Evolutionary conservation across 2,888 invertebrate species (phyloP).

Genomic region (Incurvaria masculella): DNA sequence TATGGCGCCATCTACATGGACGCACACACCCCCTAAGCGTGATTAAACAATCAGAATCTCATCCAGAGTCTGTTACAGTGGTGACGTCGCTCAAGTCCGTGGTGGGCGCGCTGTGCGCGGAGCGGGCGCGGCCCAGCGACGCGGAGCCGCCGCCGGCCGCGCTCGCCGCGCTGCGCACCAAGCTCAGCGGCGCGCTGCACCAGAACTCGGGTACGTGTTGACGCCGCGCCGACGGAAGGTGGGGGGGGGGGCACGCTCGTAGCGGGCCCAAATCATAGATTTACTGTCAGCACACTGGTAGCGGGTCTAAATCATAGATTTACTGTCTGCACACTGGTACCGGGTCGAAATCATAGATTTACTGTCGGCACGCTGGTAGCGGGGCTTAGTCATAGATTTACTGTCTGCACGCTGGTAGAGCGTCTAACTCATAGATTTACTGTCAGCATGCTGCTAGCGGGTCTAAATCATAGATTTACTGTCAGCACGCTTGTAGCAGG

Average conservation of each 20-base stretch:
- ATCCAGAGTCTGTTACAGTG: slow-evolving; percentile 39
- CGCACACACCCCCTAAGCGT: too few species aligned
- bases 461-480: too few species aligned
- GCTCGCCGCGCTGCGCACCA: slow-evolving; percentile 54
- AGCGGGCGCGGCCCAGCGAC: slow-evolving; percentile 40
- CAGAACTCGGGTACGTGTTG: slow-evolving; percentile 61
- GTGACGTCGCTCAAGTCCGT: slow-evolving; percentile 45
- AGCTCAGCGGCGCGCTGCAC: slow-evolving; percentile 64
- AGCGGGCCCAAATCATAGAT: not conserved
- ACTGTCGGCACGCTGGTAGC: too few species aligned
- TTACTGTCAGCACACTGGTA: not conserved
- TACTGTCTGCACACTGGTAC: not conserved
- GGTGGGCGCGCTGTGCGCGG: slow-evolving; percentile 36
- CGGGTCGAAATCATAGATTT: too few species aligned
- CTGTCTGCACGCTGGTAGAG: too few species aligned
- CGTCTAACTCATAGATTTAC: too few species aligned
- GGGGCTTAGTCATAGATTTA: too few species aligned
- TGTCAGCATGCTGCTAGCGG: too few species aligned
- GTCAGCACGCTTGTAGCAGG: too few species aligned
- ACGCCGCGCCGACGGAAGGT: slow-evolving; percentile 37
- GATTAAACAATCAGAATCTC: too few species aligned
- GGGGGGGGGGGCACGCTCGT: slow-evolving; percentile 32
- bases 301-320: not conserved
- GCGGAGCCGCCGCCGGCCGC: slow-evolving; percentile 39
- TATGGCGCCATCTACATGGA: too few species aligned